These are phyloP conservation scores for Harpegnathos saltator DNA, from an alignment of 1,140 invertebrate genomes.

Conservation along the genomic window DNA sequence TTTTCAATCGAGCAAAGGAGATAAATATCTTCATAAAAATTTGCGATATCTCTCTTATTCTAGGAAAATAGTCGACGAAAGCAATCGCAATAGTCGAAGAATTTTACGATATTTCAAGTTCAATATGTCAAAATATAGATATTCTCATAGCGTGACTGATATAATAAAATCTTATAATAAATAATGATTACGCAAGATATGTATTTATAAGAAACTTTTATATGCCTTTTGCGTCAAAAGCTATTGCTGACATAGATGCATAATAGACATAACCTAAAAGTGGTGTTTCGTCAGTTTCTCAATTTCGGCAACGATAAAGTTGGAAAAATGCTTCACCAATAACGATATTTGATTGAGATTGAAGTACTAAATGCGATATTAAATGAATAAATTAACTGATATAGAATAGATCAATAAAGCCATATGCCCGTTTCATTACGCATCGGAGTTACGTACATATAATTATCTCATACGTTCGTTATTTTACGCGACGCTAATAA, in stretches of 20 bases:
- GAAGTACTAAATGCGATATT: neutral
- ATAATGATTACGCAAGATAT: neutral
- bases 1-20: slow-evolving; percentile 1
- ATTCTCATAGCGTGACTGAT: too few species aligned
- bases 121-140: too few species aligned
- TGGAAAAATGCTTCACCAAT: neutral
- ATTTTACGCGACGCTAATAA: neutral
- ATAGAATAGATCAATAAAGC: neutral
- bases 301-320: neutral
- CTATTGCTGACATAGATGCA: neutral
- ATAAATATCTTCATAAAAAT: slow-evolving; percentile 16
- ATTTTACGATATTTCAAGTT: too few species aligned
- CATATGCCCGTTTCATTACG: neutral
- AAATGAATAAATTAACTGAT: neutral
- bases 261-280: slow-evolving; percentile 32
- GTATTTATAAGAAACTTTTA: neutral
- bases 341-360: neutral
- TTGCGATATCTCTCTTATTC: neutral
- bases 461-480: neutral
- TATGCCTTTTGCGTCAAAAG: neutral
- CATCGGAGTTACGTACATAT: too few species aligned
- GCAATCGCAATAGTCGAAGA: too few species aligned
- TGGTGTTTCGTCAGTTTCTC: neutral
- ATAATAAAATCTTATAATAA: neutral
- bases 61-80: too few species aligned